phyloP scores from a whole-genome alignment of 1,140 invertebrate species.

The Pantala flavescens region DNA sequence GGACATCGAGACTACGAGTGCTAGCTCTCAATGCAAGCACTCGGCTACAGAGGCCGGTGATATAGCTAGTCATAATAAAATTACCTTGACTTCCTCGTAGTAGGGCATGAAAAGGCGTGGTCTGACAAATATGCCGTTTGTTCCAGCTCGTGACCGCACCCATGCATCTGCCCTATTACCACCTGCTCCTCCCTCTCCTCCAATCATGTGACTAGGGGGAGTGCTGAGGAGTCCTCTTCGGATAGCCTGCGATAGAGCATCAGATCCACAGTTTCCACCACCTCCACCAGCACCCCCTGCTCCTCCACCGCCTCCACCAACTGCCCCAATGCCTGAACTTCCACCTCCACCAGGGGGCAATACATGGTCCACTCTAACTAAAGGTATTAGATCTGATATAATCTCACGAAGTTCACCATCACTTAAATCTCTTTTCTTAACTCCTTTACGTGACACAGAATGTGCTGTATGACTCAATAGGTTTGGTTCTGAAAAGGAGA shows the following conservation, averaged over 20 bases:
- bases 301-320: not conserved
- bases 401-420: conserved; percentile 80
- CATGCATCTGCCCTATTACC: conserved; percentile 17
- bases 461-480: conserved; percentile 83
- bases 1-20: too few species aligned
- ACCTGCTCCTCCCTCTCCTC: conserved; percentile 31
- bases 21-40: too few species aligned
- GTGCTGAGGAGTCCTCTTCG: conserved; percentile 74
- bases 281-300: not conserved
- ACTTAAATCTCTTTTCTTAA: conserved; percentile 74
- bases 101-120: conserved; percentile 87
- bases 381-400: conserved; percentile 66
- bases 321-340: not conserved
- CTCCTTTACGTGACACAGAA: conserved; percentile 73
- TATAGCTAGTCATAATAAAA: too few species aligned
- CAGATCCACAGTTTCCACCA: not conserved
- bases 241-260: conserved; percentile 45
- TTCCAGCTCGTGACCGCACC: not conserved
- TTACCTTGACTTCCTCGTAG: conserved; percentile 84
- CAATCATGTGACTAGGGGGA: conserved; percentile 72
- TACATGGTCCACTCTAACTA: conserved; percentile 81
- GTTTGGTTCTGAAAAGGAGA: conserved; percentile 64
- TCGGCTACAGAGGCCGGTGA: too few species aligned
- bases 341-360: conserved; percentile 54
- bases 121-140: conserved; percentile 67